Evolutionary conservation across 2,113 vertebrate genomes (phyloP).

Genomic region (Hippocampus abdominalis): DNA sequence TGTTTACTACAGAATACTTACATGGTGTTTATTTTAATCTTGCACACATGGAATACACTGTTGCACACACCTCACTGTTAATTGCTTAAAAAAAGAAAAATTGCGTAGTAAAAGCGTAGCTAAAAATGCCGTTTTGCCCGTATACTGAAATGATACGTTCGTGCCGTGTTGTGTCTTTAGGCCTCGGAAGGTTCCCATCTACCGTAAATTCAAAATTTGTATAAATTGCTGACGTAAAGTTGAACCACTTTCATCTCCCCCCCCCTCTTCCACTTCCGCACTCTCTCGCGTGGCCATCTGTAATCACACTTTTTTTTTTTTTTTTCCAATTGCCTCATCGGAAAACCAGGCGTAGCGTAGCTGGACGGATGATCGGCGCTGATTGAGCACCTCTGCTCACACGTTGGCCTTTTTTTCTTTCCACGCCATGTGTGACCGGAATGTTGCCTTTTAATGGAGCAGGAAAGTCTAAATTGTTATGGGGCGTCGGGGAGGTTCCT

Average conservation of each 20-base stretch:
- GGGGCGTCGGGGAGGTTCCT: background rate
- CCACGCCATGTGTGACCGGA: background rate
- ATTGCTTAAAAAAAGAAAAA: no score
- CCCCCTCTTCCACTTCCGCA: slow-evolving; percentile 26
- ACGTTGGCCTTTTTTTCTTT: slow-evolving; percentile 55
- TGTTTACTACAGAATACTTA: no score
- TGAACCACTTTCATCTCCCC: no score
- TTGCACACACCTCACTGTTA: no score
- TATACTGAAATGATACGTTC: no score
- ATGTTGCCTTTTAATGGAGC: background rate
- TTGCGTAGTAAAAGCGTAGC: no score
- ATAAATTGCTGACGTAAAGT: background rate
- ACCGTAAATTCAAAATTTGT: background rate
- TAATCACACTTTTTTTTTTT: slow-evolving; percentile 68
- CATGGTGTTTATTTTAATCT: no score
- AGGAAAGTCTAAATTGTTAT: background rate
- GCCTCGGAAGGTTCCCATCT: background rate
- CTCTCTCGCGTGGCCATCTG: slow-evolving; percentile 42
- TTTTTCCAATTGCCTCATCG: slow-evolving; percentile 76
- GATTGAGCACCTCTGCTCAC: slow-evolving; percentile 69
- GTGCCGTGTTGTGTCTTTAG: background rate
- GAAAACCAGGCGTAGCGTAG: slow-evolving; percentile 66
- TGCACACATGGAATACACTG: no score
- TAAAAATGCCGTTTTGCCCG: no score
- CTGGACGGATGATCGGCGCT: slow-evolving; percentile 56